These are phyloP conservation scores for Notothenia rossii DNA, from an alignment of 2,113 vertebrate species.

Conservation along the genomic window DNA sequence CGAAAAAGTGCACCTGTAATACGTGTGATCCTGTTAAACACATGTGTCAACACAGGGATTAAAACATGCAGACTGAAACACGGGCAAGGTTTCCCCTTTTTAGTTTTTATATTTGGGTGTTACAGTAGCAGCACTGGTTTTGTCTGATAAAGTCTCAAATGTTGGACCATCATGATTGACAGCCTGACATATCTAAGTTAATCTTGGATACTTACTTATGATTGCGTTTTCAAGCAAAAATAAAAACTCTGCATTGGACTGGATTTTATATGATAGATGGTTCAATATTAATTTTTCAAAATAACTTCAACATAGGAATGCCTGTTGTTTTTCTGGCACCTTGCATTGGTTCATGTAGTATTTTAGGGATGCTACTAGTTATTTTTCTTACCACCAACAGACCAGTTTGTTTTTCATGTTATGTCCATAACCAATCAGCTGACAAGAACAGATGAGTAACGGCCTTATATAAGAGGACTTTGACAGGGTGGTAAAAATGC, in stretches of 20 bases:
- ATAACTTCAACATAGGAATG: neutral
- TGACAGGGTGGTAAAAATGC: constrained; percentile 63
- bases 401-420: constrained; percentile 41
- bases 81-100: neutral
- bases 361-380: neutral
- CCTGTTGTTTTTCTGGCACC: neutral
- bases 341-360: neutral
- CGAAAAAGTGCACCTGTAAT: constrained; percentile 39
- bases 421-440: constrained; percentile 62
- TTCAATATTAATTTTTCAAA: too few relatives aligned
- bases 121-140: neutral
- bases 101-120: neutral
- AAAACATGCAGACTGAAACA: neutral
- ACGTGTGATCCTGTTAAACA: neutral
- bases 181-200: neutral
- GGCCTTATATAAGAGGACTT: constrained; percentile 68
- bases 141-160: neutral
- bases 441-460: constrained; percentile 70
- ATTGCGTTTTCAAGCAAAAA: neutral
- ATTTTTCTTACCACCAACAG: constrained; percentile 15
- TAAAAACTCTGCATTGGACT: too few relatives aligned
- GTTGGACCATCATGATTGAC: neutral
- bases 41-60: neutral
- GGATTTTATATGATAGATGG: neutral
- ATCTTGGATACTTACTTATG: neutral